Conservation (phyloP, 2,113 vertebrate species). For the Elachura formosa region DNA sequence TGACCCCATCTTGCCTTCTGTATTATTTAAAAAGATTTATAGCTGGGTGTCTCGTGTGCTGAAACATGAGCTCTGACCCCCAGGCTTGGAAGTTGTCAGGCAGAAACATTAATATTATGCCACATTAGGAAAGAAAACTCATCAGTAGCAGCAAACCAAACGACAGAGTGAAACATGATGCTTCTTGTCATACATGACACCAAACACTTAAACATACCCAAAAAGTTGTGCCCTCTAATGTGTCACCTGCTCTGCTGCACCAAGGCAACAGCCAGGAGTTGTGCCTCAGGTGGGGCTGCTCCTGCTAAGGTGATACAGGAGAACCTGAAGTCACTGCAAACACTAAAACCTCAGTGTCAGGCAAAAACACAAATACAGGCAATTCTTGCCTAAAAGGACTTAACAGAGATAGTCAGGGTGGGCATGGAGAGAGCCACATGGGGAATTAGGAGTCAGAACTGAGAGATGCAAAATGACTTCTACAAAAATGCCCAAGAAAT, state of each 20-base stretch:
- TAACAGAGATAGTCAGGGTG: background rate
- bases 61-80: slow-evolving; percentile 90
- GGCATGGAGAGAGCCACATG: background rate
- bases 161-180: slow-evolving; percentile 34
- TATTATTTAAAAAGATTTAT: slow-evolving; percentile 98
- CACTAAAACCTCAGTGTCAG: background rate
- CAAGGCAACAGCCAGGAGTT: background rate
- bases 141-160: slow-evolving; percentile 64
- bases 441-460: background rate
- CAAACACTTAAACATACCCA: slow-evolving; percentile 6
- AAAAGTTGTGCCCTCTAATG: slow-evolving; percentile 15
- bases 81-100: slow-evolving; percentile 78
- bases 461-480: background rate
- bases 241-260: background rate
- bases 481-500: background rate
- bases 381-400: background rate
- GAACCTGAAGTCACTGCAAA: background rate
- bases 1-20: slow-evolving; percentile 85
- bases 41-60: slow-evolving; percentile 83
- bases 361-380: background rate
- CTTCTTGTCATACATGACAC: slow-evolving; percentile 37
- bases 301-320: background rate
- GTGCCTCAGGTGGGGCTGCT: background rate
- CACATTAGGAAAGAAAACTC: slow-evolving; percentile 65
- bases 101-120: slow-evolving; percentile 91